Conservation (phyloP, 2,797 vertebrate species). For the Myotis daubentonii region DNA sequence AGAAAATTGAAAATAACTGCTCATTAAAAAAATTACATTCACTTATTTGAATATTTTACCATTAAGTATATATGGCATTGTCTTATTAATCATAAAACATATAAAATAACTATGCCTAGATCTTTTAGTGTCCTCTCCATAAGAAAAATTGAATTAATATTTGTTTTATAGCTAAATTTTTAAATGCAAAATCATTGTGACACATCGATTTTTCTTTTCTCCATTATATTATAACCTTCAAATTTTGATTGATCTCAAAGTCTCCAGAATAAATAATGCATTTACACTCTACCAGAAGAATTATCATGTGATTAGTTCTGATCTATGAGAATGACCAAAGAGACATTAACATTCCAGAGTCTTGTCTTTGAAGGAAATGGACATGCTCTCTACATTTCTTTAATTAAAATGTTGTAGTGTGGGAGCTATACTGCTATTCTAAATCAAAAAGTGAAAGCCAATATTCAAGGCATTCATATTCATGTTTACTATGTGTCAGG, state of each 20-base stretch:
- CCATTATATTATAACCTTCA: background rate
- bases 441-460: background rate
- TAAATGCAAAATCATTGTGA: background rate
- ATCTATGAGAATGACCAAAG: background rate
- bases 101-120: background rate
- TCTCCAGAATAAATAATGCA: background rate
- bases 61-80: background rate
- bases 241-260: background rate
- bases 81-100: background rate
- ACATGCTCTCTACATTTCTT: background rate
- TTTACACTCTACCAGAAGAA: background rate
- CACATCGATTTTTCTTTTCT: background rate
- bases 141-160: background rate
- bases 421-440: background rate
- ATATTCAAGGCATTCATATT: background rate
- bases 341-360: background rate
- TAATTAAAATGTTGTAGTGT: background rate
- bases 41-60: background rate
- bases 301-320: background rate
- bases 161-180: background rate
- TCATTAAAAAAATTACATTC: background rate
- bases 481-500: background rate
- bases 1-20: background rate
- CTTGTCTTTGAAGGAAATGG: background rate
- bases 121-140: background rate